Base-by-base conservation (phyloP, 2,888 invertebrate genomes). In the Pseudoips prasinana region DNA sequence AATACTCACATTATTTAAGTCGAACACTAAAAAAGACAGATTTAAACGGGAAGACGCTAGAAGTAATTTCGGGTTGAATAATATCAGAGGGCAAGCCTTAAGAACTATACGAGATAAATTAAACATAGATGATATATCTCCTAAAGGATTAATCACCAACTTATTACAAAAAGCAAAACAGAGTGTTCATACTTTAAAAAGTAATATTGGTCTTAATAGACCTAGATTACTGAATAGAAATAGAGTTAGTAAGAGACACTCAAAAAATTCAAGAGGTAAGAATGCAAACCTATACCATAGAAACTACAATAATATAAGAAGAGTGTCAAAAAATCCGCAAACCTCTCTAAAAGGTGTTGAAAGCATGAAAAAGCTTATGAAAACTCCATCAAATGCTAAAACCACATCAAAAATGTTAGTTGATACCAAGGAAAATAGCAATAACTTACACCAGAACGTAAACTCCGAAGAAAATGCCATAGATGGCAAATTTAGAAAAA, bases 41-140 rank as follows among this genome's bases (percentile, higher is more conserved):
- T 28, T 48, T n/a, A 73, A 67, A 48, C 57, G 81, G 1, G 58
- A 77, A 29, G 29, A 43, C n/a, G 39, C 27, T 19, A 49, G 60
- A 1, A 38, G 49, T 10, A 54, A 22, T 6, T 28, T 46, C 10
- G 33, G 30, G 43, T 19, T 51, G 26, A 1, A 64, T 60, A 33
- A 24, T 56, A 20, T 14, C 1, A 59, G 51, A 10, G 56, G 39
- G 26, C 47, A 54, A 33, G 39, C 51, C 24, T 28, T 26, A 24
- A 59, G 39, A 36, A 40, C 29, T 30, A 46, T 33, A 49, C 39
- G 10, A 24, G 31, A 43, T 7, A 45, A 25, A 29, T 42, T 26
- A 45, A 46, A 17, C 22, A 37, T 22, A 50, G 55, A 3, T 10
- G 61, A 68, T 33, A 34, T 52, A 0, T 64, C 62, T 45, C 45